A percentile compares a stretch with the other conserved stretches of the same genome.
Conservation (phyloP, 2,113 vertebrate species). For the Lepidothrix coronata region DNA sequence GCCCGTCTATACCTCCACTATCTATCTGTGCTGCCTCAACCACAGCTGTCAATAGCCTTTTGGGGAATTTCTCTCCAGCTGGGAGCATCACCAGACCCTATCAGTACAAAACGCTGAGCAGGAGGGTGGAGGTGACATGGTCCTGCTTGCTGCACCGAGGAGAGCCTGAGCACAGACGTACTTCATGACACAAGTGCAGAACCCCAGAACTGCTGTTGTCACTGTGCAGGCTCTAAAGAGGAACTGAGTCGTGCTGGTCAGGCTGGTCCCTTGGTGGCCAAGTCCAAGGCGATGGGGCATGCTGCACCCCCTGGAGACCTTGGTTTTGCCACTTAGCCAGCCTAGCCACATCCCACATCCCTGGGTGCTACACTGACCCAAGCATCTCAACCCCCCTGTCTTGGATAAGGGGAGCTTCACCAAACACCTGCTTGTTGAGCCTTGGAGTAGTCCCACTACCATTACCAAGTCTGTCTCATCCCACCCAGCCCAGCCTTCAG, state of each 20-base stretch:
- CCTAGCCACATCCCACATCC: background rate
- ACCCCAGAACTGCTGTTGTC: background rate
- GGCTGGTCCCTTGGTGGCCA: background rate
- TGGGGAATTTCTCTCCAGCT: background rate
- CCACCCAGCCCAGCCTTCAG: background rate
- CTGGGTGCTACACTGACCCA: background rate
- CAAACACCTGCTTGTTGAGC: background rate
- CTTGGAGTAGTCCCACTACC: background rate
- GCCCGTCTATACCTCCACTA: background rate
- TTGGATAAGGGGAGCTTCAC: background rate
- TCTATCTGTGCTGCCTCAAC: background rate
- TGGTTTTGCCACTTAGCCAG: background rate
- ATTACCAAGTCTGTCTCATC: accelerated
- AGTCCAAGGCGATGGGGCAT: accelerated
- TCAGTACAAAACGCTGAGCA: accelerated
- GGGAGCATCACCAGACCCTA: background rate
- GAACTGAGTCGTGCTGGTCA: background rate
- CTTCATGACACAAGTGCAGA: background rate
- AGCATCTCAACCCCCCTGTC: background rate
- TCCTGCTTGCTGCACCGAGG: background rate
- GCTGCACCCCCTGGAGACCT: background rate
- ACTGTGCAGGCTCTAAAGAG: background rate
- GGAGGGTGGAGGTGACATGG: accelerated
- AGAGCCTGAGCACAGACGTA: accelerated
- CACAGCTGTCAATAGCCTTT: background rate